Percentiles rank a stretch among this genome's conserved stretches.
phyloP scores from a whole-genome alignment of 1,140 invertebrate species.

The Euura lappo region DNA sequence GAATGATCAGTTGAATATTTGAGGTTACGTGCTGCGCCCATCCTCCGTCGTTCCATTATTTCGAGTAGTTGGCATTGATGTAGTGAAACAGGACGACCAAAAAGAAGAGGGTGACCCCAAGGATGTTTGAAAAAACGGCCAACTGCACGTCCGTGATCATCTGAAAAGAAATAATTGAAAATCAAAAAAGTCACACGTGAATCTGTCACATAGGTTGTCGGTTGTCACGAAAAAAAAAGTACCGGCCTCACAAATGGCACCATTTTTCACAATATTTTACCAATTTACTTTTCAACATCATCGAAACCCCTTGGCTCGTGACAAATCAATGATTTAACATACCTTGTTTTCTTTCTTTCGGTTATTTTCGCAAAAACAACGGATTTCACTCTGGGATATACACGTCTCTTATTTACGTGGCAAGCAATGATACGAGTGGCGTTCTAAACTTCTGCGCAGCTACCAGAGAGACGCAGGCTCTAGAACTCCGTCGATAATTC shows the following conservation, averaged over 20 bases:
- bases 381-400: background rate
- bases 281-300: too few relatives aligned
- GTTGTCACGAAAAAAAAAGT: too few relatives aligned
- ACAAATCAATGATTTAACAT: too few relatives aligned
- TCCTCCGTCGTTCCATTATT: constrained; percentile 48
- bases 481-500: background rate
- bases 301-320: too few relatives aligned
- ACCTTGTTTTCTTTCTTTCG: too few relatives aligned
- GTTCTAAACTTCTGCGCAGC: too few relatives aligned
- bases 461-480: too few relatives aligned
- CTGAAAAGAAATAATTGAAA: constrained; percentile 49
- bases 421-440: background rate
- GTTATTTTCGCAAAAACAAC: too few relatives aligned
- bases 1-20: background rate
- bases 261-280: too few relatives aligned
- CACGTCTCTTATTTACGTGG: constrained; percentile 6
- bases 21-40: constrained; percentile 10
- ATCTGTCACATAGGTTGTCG: too few relatives aligned
- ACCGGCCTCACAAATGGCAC: too few relatives aligned
- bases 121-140: constrained; percentile 93
- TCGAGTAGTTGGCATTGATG: constrained; percentile 86
- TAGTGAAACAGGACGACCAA: constrained; percentile 97
- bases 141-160: constrained; percentile 98
- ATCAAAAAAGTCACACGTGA: background rate
- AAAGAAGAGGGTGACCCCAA: constrained; percentile 92